Conservation (phyloP, 2,797 vertebrate genomes). For the Pseudopleuronectes americanus region DNA sequence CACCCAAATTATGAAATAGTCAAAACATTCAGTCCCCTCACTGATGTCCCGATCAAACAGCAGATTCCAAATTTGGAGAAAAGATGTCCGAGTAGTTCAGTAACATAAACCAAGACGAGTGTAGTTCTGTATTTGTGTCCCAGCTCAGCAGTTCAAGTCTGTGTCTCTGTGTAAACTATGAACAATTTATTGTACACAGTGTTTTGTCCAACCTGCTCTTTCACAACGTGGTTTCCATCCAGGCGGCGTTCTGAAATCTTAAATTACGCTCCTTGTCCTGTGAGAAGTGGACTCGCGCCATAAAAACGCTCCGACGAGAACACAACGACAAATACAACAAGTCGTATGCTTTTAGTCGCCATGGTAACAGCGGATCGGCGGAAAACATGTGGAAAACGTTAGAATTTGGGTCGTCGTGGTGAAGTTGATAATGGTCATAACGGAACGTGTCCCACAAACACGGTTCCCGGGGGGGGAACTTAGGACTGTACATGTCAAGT, state of each 20-base stretch:
- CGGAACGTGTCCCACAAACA: conserved; percentile 15
- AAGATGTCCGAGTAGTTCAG: neutral
- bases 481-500: conserved; percentile 23
- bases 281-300: conserved; percentile 7
- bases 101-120: neutral
- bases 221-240: neutral
- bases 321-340: conserved; percentile 33
- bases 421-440: conserved; percentile 10
- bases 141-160: neutral
- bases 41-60: neutral
- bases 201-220: neutral
- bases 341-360: conserved; percentile 50
- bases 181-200: neutral
- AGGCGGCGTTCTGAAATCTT: conserved; percentile 12
- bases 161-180: neutral
- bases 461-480: conserved; percentile 5
- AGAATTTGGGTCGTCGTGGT: conserved; percentile 26
- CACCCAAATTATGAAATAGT: neutral
- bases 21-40: neutral
- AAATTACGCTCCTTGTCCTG: conserved; percentile 11
- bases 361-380: conserved; percentile 35
- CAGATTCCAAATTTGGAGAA: neutral
- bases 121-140: neutral
- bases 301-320: conserved; percentile 6
- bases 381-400: neutral